Evolutionary conservation across 92 coral and sea anemone genomes (phyloP), one percentile per base, ranked within the genome.

Genomic region (Epizoanthus illoricatus): DNA sequence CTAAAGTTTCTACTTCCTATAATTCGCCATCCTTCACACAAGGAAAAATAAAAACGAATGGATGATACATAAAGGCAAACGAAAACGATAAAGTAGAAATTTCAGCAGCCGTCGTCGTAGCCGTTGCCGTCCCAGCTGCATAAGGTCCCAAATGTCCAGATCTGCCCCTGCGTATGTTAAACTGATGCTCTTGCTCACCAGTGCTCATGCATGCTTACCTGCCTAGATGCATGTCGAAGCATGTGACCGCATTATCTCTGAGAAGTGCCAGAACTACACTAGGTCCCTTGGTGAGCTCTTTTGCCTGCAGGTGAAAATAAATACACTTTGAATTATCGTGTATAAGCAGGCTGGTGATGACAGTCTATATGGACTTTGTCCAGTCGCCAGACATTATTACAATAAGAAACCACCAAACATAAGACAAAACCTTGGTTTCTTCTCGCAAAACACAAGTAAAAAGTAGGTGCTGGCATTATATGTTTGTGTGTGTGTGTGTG

Each of bases 221-320:
- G 90, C 88, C 92, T 66, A 91, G 90, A 74, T 93, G 81, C 20
- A 97, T 81, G 66, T 96, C 99, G 80, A 90, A 96, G 41, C 98
- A 96, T 68, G 99, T 96, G 63, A 96, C 90, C 42, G 99, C 98
- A 52, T 94, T 94, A 80, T 93, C 97, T 87, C 98, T 89, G 66
- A 94, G 90, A 43, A 93, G 91, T 23, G 99, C 99, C 69, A 96
- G 86, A 9, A 90, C 94, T 72, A 93, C 83, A 80, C 97, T 91
- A 58, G 99, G 94, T 64, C 94, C 89, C 81, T 93, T 90, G 43
- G 90, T 75, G 61, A 95, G 85, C 56, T 93, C 90, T 4, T 73
- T 84, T 52, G 93, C 94, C 98, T 95, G 83, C 20, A 78, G 15
- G 52, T 2, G 20, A 16, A 49, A 40, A 13, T 39, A 3, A 33